phyloP scores from a whole-genome alignment of 2,113 vertebrate species.

The Grammomys dolichurus region DNA sequence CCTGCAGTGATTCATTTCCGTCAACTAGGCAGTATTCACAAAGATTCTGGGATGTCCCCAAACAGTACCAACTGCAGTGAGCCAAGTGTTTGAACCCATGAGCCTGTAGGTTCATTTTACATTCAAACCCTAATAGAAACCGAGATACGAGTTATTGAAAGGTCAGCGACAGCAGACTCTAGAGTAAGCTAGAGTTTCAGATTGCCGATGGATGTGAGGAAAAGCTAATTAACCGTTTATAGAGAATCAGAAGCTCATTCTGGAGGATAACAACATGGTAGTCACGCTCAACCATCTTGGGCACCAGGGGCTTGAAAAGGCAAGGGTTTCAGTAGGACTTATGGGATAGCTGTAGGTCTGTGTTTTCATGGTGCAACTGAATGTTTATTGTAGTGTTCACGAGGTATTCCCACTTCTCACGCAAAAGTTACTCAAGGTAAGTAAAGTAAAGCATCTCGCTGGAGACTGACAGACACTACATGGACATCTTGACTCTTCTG shows the following conservation, averaged over 20 bases:
- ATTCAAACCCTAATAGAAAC: neutral
- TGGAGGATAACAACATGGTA: neutral
- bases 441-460: neutral
- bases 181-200: neutral
- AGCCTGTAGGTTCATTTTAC: neutral
- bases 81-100: neutral
- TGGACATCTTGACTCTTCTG: neutral
- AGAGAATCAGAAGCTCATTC: neutral
- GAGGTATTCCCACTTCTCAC: neutral
- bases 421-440: neutral
- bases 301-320: neutral
- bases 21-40: neutral
- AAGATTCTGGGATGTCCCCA: neutral
- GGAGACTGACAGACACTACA: neutral
- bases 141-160: neutral
- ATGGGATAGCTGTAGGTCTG: neutral
- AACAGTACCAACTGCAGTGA: neutral
- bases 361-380: neutral
- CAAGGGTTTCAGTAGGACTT: neutral
- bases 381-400: neutral
- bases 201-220: neutral
- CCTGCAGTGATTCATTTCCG: neutral
- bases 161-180: neutral
- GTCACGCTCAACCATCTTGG: fast-evolving
- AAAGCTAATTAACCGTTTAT: neutral